These are phyloP conservation scores for Coenobita brevimanus DNA, from an alignment of 1,140 invertebrate genomes.

Conservation along the genomic window DNA sequence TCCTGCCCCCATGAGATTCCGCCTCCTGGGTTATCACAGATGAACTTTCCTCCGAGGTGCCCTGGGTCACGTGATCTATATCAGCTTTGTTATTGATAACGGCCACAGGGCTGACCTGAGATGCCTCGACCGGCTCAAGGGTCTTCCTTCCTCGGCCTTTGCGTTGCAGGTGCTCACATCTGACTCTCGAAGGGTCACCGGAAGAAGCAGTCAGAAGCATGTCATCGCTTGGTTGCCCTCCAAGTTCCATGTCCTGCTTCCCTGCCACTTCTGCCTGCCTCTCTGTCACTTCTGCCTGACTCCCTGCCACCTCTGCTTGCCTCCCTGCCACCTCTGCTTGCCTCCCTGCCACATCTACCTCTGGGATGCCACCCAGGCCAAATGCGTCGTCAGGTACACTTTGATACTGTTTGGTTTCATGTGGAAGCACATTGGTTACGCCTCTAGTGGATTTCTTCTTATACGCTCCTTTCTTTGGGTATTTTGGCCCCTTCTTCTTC, in stretches of 20 bases:
- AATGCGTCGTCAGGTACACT: slow-evolving; percentile 43
- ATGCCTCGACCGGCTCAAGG: neutral
- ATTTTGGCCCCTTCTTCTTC: neutral
- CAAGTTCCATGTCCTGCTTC: too few species aligned
- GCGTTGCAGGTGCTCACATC: neutral
- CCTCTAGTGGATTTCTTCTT: neutral
- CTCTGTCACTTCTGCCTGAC: slow-evolving; percentile 1
- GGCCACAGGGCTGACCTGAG: neutral
- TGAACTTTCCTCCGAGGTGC: slow-evolving; percentile 20
- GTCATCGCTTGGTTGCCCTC: neutral
- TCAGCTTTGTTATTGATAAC: neutral
- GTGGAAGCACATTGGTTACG: slow-evolving; percentile 42
- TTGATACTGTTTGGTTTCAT: slow-evolving; percentile 47
- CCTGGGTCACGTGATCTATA: slow-evolving; percentile 9
- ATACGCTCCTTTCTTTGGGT: neutral
- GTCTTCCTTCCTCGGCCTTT: slow-evolving; percentile 4
- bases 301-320: neutral
- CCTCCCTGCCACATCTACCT: too few species aligned
- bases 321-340: neutral
- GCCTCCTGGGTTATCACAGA: slow-evolving; percentile 33
- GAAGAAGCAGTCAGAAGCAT: neutral
- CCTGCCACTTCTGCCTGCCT: too few species aligned
- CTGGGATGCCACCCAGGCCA: neutral
- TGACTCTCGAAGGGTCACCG: neutral
- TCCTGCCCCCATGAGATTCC: slow-evolving; percentile 43